Base-by-base conservation (phyloP, 2,113 vertebrate genomes). In the Corythornis cristatus region DNA sequence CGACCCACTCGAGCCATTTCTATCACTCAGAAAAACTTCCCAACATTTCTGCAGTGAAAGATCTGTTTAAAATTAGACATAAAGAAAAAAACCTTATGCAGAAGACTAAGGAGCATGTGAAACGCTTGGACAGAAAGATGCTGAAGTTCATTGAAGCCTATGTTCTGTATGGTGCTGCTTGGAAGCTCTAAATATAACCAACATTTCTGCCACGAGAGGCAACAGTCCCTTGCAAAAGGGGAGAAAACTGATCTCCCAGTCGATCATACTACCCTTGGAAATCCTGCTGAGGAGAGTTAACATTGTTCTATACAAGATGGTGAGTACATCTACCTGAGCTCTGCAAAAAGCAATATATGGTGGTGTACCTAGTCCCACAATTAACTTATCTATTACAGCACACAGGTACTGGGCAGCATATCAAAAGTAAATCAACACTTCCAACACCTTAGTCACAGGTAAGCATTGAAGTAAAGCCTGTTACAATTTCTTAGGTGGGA, bases 181-280 rank as follows among this genome's bases (percentile, higher is more conserved):
- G 75, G 75, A 91, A 56, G 46, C 71, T 93, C 60, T 85, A 96
- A 95, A 93, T 71, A 89, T 48, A 93, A 90, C 76, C 82, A 91
- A 58, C 0, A 4, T 64, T 93, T 79, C 90, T 94, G 64, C 90
- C 95, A 77, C 72, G 85, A 94, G 92, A 93, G 90, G 92, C 88
- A 94, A 96, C 80, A 93, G 56, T 64, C 50, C 79, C 67, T 60
- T 80, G 88, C 33, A 64, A 56, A 91, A 77, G 51, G 62, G 57
- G 43, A 80, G 42, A 80, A 77, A 95, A 89, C 31, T 83, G 50
- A 23, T 66, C 51, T 93, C 71, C 82, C 74, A 89, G 89, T 74
- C 2, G 29, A 88, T 58, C 5, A 5, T 21, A 12, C 42, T 62
- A 51, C 64, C 82, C 91, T 87, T 71, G 79, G 75, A 91, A 85